phyloP scores from a whole-genome alignment of 2,888 invertebrate genomes.

The Cenopis cana region DNA sequence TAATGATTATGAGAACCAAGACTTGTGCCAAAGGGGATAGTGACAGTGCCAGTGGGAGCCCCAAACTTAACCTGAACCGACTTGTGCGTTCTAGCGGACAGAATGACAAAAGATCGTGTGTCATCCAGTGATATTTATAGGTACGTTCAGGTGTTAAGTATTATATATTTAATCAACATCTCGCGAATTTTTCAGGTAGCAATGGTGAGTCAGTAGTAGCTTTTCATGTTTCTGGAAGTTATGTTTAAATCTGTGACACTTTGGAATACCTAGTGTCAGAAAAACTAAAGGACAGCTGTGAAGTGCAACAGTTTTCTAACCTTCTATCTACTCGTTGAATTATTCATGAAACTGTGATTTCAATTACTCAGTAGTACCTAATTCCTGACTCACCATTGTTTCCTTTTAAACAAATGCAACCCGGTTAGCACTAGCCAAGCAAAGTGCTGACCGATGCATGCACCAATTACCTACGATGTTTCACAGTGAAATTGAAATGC shows the following conservation, averaged over 20 bases:
- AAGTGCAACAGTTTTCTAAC: background rate
- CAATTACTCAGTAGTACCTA: background rate
- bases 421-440: background rate
- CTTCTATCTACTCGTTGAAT: background rate
- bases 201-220: conserved; percentile 1
- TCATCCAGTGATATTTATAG: conserved; percentile 77
- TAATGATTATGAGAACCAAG: conserved; percentile 94
- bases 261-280: background rate
- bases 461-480: conserved; percentile 12
- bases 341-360: background rate
- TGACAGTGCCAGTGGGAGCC: conserved; percentile 85
- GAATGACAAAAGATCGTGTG: conserved; percentile 77
- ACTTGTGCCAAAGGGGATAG: conserved; percentile 90
- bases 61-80: conserved; percentile 79
- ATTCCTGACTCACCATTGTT: background rate
- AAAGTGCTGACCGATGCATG: conserved; percentile 10
- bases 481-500: conserved; percentile 7
- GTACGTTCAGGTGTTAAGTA: conserved; percentile 26
- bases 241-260: background rate
- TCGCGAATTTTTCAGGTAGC: background rate
- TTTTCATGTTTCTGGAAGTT: background rate
- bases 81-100: conserved; percentile 76
- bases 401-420: background rate
- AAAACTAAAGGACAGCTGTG: background rate
- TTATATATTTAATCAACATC: background rate